Conservation (phyloP, 1,140 invertebrate species). For the Acromyrmex heyeri region DNA sequence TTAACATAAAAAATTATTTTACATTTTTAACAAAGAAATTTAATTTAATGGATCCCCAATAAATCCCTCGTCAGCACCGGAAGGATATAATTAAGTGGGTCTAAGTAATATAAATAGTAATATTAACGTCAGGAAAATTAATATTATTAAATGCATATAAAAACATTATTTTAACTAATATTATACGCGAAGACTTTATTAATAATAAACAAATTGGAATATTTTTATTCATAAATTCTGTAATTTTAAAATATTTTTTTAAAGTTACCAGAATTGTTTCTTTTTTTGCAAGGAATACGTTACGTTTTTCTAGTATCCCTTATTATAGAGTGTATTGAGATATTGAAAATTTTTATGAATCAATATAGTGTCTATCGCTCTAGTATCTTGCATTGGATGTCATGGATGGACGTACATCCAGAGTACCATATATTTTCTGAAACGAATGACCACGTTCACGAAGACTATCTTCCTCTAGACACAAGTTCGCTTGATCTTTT, state of each 20-base stretch:
- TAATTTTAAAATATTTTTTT: background rate
- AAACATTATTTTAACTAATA: background rate
- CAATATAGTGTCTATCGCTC: slow-evolving; percentile 35
- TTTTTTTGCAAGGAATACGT: background rate
- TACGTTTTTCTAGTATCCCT: background rate
- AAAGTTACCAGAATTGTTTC: background rate
- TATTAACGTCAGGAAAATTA: no score
- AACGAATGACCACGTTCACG: slow-evolving; percentile 30
- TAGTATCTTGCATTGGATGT: slow-evolving; percentile 10
- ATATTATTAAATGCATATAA: background rate
- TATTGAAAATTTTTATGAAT: slow-evolving; percentile 41
- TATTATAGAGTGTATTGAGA: background rate
- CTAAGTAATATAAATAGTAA: no score
- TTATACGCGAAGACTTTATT: background rate
- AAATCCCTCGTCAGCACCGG: no score
- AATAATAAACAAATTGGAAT: background rate
- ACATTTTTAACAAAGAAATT: no score
- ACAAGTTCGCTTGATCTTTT: slow-evolving; percentile 71
- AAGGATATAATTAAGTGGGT: no score
- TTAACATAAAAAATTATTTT: no score
- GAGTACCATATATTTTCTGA: slow-evolving; percentile 50
- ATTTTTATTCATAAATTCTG: slow-evolving; percentile 6
- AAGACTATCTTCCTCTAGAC: slow-evolving; percentile 37
- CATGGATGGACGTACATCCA: background rate
- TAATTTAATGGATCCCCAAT: no score